Evolutionary conservation across 2,888 invertebrate species (phyloP), one percentile per base, ranked within the genome.

Genomic region (Dioctria rufipes): DNA sequence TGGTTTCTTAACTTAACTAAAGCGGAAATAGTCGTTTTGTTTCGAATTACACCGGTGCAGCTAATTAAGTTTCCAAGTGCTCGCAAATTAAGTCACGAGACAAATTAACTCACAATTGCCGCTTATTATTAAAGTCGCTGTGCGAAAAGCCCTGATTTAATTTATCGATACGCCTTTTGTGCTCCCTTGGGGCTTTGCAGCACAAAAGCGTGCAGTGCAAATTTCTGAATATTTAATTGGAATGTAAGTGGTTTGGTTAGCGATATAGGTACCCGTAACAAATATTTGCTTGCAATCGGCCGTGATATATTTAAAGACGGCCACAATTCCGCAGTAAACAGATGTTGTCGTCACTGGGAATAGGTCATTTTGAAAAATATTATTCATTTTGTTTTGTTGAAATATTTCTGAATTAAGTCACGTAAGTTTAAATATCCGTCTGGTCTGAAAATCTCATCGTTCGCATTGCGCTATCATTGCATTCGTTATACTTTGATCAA

Each of bases 11-110:
- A 25, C 25, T 25, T 25, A 25, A 75, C 43, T 9, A 6, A 60
- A 60, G 60, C 75, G 75, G 75, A 75, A 75, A 75, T 75, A 11
- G 61, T 75, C 75, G 61, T 75, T 75, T 75, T 75, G 43, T 75
- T 61, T 75, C 43, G 43, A 75, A 75, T 60, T 60, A 40, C 42
- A 37, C 61, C 25, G 71, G 39, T 54, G 75, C 43, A 75, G 49
- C 75, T 58, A 75, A 75, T 75, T 60, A 60, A 60, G 75, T 58
- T 25, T 25, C 61, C 9, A 75, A 43, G 61, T 42, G 42, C 75
- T 42, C 61, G 13, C 4, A 71, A 54, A 54, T 71, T 71, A 51
- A 51, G 71, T 51, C 71, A 71, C 71, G 71, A 69, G 71, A 39
- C 25, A 6, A n/a, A 71, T 54, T 71, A 11, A 37, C 58, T 58